Conservation (phyloP, 1,140 invertebrate genomes). For the Pentalonia nigronervosa region DNA sequence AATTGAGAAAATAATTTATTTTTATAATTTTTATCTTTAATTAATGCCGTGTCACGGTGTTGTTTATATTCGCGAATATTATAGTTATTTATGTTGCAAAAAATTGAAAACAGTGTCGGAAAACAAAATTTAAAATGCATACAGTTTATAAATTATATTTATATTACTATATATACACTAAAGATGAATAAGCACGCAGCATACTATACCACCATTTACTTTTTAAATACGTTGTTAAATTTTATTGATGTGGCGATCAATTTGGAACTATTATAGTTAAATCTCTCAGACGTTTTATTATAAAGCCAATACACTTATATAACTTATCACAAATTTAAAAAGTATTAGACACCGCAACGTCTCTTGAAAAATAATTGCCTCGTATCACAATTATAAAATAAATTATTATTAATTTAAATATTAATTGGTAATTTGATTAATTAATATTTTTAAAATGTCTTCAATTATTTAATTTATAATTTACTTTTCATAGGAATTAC, state of each 20-base stretch:
- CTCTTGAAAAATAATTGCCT: not conserved
- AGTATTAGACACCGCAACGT: not conserved
- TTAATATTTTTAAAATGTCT: not conserved
- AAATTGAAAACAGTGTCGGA: not conserved
- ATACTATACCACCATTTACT: not conserved
- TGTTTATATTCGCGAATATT: not conserved
- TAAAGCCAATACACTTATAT: not conserved
- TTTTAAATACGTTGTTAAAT: not conserved
- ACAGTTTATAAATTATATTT: not conserved
- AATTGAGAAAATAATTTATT: slow-evolving; percentile 13
- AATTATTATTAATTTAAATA: not conserved
- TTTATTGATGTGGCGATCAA: not conserved
- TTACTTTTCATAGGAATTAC: not conserved
- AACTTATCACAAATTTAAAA: not conserved
- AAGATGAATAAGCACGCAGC: not conserved
- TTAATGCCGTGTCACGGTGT: not conserved
- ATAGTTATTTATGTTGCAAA: not conserved
- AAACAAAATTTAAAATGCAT: not conserved
- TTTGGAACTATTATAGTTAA: not conserved
- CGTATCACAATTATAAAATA: not conserved
- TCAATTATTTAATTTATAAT: not conserved
- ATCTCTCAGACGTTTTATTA: not conserved
- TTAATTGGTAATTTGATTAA: not conserved
- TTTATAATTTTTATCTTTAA: not conserved
- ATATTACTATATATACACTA: not conserved